These are phyloP conservation scores for Latrodectus geometricus DNA, from an alignment of 1,140 invertebrate genomes.

Conservation along the genomic window DNA sequence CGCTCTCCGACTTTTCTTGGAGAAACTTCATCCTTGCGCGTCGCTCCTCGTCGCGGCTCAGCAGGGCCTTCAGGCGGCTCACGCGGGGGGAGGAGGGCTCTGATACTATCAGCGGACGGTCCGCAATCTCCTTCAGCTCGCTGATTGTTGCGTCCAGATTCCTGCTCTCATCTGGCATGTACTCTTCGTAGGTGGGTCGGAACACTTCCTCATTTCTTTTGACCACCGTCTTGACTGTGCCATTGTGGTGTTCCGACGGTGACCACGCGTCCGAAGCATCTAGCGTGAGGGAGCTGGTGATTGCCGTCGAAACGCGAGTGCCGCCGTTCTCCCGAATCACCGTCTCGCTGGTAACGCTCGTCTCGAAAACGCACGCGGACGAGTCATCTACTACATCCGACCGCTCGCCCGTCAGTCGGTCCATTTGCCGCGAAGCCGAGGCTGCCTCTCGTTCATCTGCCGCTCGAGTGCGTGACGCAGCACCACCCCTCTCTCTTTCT, in stretches of 20 bases:
- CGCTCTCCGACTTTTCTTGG: neutral
- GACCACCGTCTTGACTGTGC: neutral
- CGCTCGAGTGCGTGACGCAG: constrained; percentile 15
- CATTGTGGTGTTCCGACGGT: neutral
- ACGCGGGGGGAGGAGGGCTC: constrained; percentile 23
- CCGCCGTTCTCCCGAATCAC: constrained; percentile 5
- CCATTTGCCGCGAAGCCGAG: constrained; percentile 29
- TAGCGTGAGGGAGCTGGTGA: neutral
- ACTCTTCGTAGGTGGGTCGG: constrained; percentile 36
- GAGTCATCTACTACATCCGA: neutral
- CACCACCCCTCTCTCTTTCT: neutral
- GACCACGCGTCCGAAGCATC: constrained; percentile 7
- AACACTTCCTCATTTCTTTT: neutral
- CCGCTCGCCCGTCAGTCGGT: constrained; percentile 38
- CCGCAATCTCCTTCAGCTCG: constrained; percentile 3
- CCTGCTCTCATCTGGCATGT: constrained; percentile 7
- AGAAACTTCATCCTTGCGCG: neutral
- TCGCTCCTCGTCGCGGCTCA: constrained; percentile 46
- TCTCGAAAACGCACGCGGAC: constrained; percentile 16
- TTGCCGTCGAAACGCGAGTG: neutral
- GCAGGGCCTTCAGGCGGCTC: constrained; percentile 21
- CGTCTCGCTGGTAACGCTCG: constrained; percentile 32
- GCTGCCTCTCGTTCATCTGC: constrained; percentile 23
- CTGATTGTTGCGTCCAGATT: neutral
- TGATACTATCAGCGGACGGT: neutral